Conservation (phyloP, 2,113 vertebrate species). For the Sinocyclocheilus rhinocerous region DNA sequence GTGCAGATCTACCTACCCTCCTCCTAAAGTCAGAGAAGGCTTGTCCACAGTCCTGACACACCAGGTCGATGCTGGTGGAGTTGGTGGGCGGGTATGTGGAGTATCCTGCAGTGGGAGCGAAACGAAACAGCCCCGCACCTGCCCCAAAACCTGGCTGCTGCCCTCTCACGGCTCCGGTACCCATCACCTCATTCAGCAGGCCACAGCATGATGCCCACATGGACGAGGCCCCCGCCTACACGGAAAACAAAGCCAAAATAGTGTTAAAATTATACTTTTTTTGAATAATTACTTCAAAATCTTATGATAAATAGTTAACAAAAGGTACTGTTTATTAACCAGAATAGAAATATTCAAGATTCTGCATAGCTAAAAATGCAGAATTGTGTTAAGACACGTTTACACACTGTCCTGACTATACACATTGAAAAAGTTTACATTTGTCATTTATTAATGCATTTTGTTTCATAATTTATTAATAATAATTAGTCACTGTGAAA, state of each 20-base stretch:
- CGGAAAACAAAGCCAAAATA: constrained; percentile 39
- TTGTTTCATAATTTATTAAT: too few species aligned
- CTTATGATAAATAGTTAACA: too few species aligned
- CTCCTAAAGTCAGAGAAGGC: constrained; percentile 94
- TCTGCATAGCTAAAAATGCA: too few species aligned
- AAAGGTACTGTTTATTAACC: too few species aligned
- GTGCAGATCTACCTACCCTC: constrained; percentile 78
- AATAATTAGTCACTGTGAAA: too few species aligned
- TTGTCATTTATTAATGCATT: too few species aligned
- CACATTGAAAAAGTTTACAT: too few species aligned
- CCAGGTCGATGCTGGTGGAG: constrained; percentile 78
- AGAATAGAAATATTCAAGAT: too few species aligned
- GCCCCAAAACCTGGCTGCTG: constrained; percentile 90
- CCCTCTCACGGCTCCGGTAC: constrained; percentile 91
- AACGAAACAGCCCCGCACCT: constrained; percentile 88
- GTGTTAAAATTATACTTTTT: too few species aligned
- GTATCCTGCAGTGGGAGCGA: constrained; percentile 87
- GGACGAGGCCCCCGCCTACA: constrained; percentile 93
- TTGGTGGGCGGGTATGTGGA: constrained; percentile 84
- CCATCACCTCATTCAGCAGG: constrained; percentile 98
- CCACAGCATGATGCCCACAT: constrained; percentile 99
- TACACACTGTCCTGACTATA: too few species aligned
- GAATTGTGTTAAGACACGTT: too few species aligned
- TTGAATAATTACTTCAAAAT: too few species aligned
- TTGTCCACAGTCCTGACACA: constrained; percentile 93